These are phyloP conservation scores for Rotaria macrura DNA, from an alignment of 2,888 invertebrate species.

Conservation along the genomic window DNA sequence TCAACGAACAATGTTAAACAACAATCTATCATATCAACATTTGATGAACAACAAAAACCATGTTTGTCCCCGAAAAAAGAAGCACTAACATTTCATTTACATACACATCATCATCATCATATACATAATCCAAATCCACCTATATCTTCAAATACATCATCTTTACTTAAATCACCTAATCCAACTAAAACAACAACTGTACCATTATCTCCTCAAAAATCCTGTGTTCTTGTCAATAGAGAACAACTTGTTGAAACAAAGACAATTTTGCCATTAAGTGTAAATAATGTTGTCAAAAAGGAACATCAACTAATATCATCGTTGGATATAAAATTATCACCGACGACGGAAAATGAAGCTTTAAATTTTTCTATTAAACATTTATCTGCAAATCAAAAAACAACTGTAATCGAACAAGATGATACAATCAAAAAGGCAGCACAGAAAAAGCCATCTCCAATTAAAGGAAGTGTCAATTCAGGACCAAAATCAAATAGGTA, in stretches of 20 bases:
- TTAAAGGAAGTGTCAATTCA: background rate
- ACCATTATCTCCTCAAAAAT: background rate
- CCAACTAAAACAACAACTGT: background rate
- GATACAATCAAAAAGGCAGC: background rate
- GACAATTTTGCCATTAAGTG: constrained; percentile 11
- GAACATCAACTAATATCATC: background rate
- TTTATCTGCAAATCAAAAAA: background rate
- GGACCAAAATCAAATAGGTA: background rate
- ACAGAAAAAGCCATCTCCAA: background rate
- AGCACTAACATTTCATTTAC: constrained; percentile 11
- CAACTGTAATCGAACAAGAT: background rate
- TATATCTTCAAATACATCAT: background rate
- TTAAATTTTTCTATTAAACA: constrained; percentile 21
- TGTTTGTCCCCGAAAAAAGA: background rate
- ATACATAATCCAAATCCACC: constrained; percentile 3
- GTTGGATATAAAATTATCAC: background rate
- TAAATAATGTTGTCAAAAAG: constrained; percentile 20
- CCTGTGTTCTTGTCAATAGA: background rate
- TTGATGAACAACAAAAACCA: background rate
- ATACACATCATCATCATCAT: constrained; percentile 20
- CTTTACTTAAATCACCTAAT: background rate
- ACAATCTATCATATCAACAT: background rate
- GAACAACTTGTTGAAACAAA: constrained; percentile 19
- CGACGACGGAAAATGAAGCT: background rate
- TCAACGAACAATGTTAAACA: background rate